phyloP scores from a whole-genome alignment of 2,888 invertebrate genomes.

The Chrysolina oricalcia region DNA sequence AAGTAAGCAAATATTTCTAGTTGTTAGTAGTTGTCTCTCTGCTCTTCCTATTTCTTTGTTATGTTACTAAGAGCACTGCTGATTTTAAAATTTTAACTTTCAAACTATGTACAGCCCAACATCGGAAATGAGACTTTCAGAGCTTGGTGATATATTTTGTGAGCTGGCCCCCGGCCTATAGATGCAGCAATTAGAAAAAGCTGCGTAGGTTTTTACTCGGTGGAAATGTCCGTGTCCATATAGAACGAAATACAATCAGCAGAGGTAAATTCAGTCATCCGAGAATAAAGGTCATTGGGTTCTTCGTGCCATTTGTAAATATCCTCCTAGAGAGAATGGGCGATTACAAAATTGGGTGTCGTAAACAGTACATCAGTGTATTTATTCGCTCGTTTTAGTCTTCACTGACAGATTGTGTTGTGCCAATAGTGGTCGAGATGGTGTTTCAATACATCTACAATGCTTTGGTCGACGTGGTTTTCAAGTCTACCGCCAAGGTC shows the following conservation, averaged over 20 bases:
- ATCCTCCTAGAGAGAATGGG: slow-evolving; percentile 20
- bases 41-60: too few species aligned
- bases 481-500: slow-evolving; percentile 50
- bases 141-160: background rate
- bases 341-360: slow-evolving; percentile 24
- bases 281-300: slow-evolving; percentile 22
- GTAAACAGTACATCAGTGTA: background rate
- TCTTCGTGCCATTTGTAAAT: slow-evolving; percentile 21
- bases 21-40: too few species aligned
- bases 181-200: slow-evolving; percentile 20
- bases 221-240: slow-evolving; percentile 12
- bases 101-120: too few species aligned
- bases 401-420: slow-evolving; percentile 1
- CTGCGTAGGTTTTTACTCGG: slow-evolving; percentile 17
- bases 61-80: too few species aligned
- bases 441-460: slow-evolving; percentile 50
- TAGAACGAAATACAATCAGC: slow-evolving; percentile 16
- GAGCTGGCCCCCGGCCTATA: background rate
- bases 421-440: slow-evolving; percentile 43
- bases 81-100: too few species aligned
- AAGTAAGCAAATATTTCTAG: too few species aligned
- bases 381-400: slow-evolving; percentile 1
- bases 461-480: slow-evolving; percentile 46
- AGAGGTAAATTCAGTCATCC: slow-evolving; percentile 15
- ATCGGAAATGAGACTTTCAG: too few species aligned